Evolutionary conservation across 1,140 invertebrate species (phyloP), one percentile per base, ranked within the genome.

Genomic region (Akabosia matsudoensis): DNA sequence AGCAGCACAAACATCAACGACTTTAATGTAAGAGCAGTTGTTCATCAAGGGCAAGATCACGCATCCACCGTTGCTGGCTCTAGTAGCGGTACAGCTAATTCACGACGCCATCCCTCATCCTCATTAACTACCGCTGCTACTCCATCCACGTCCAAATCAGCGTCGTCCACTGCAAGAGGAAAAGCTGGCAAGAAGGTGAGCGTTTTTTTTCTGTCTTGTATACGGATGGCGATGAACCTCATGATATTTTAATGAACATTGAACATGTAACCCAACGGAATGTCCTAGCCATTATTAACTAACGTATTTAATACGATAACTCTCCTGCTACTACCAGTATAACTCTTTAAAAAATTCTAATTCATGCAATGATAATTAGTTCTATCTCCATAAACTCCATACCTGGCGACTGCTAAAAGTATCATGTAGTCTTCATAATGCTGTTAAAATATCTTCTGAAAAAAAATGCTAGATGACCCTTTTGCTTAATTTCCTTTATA

Each of bases 11-110:
- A n/a, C n/a, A n/a, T n/a, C n/a, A n/a, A n/a, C 67, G 37, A 56
- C 61, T 73, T 71, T 73, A 61, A 24, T 61, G 54, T 14, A 61
- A 61, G 54, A 61, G 22, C n/a, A 4, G 54, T 22, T 31, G 61
- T 2, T 30, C 61, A 28, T 67, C 61, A 81, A 81, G 80, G 80
- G 80, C 80, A 81, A 81, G 80, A 76, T 81, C 80, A 61, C 54
- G n/a, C n/a, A n/a, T n/a, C n/a, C 54, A 10, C n/a, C 26, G 54
- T 24, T 61, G 10, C n/a, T 14, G 22, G 14, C 22, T 14, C 4
- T 61, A 61, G 14, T 4, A 61, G 26, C 54, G n/a, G n/a, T n/a
- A 31, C 22, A 28, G 31, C 54, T 1, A 67, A 30, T 30, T 67
- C 61, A 16, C 24, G 61, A 10, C 61, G 61, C 14, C 61, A 67